Base-by-base conservation (phyloP, 1,140 invertebrate genomes). In the Elysia chlorotica region DNA sequence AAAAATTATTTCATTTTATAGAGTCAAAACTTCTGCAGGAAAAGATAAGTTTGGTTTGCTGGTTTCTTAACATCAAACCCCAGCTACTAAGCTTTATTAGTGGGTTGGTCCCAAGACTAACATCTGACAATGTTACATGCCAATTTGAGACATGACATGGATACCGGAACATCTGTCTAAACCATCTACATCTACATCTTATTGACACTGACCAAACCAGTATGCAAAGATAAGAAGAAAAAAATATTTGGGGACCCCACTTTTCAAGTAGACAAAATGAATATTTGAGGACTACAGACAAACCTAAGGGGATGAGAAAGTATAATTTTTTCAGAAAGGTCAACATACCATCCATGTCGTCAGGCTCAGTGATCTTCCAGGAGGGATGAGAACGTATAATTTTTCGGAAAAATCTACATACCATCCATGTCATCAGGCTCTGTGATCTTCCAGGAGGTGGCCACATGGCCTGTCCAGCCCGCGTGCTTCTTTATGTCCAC, bases 391-490 rank as follows among this genome's bases (percentile, higher is more conserved):
- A 59, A 10, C 17, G 10, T 10, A 14, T 19, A 59, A 25, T 17
- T 19, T 59, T 59, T 59, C 25, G 10, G 14, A 59, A 59, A 59
- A 59, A 59, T 17, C 25, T 59, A n/a, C 74, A 73, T 65, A 83
- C 82, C 81, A 73, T 81, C 76, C 59, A 78, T 68, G 59, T 82
- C 81, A 37, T 85, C 83, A 17, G 77, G 75, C 59, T 82, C 81
- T 41, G 77, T 82, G 53, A 84, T 83, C 76, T 87, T 90, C 93
- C 93, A 96, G 71, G 94, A 95, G 21, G 92, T 95, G 25, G 90
- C 90, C 0, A 93, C 88, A 85, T 95, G 93, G 0, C 96, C 96
- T 23, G 95, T 95, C 96, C 96, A 97, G 71, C 91, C 95, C 23
- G 93, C 92, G 88, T 97, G 96, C 28, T 91, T 90, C 21, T 90